Base-by-base conservation (phyloP, 2,888 invertebrate genomes). In the Phyto melanocephala region DNA sequence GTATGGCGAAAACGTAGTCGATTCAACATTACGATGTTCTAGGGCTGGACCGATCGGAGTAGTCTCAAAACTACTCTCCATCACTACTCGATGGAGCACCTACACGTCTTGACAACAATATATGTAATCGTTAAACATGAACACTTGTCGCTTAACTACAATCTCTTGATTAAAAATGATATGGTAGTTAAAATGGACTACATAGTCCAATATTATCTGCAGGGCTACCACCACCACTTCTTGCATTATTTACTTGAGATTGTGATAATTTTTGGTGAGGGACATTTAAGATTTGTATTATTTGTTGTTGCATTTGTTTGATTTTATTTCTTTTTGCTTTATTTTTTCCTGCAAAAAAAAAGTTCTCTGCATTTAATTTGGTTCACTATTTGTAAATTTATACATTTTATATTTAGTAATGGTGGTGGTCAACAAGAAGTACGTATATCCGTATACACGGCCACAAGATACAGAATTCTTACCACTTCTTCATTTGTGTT, bases 211-310 rank as follows among this genome's bases (percentile, higher is more conserved):
- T n/a, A n/a, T n/a, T n/a, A n/a, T n/a, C n/a, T n/a, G n/a, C n/a
- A n/a, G n/a, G n/a, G n/a, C 76, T 28, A 67, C 75, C 50, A 40
- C 52, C 33, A 58, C 42, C 40, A 40, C 70, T 33, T 22, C 47
- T 50, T 40, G 65, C 79, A 67, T 67, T 74, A 60, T 35, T 80
- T 60, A 60, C 42, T 80, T 60, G 37, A 72, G 60, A 74, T 60
- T 74, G 79, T 67, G 79, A 80, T 80, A 74, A 74, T 80, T 67
- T 79, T 67, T 68, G 60, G 28, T 67, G 15, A 80, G 79, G 42
- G 67, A 80, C 72, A 67, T 80, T 80, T 60, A 80, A 72, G 72
- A 72, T 60, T 67, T 78, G 56, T 42, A 56, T 28, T 71, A 71
- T 56, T 40, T 13, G 63, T 71, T 79, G 47, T 37, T 79, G 63